Base-by-base conservation (phyloP, 2,888 invertebrate genomes). In the Unio pictorum region DNA sequence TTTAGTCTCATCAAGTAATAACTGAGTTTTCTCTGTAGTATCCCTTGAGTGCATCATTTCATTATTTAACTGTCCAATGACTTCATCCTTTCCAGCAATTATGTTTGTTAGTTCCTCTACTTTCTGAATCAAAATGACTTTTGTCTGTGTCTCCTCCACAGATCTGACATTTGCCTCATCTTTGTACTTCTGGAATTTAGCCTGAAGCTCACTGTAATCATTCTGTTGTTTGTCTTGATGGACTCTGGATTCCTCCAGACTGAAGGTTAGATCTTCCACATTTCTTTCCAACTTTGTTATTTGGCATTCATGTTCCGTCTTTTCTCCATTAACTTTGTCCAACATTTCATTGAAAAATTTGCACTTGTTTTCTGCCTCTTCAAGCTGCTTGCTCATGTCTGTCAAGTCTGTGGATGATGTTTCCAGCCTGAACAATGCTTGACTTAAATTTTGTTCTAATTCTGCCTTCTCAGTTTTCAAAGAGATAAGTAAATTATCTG, bases 351-450 rank as follows among this genome's bases (percentile, higher is more conserved):
- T 60, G 17, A 67, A 57, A 28, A 26, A 60, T 23, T 28, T 54
- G 20, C 66, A 67, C 45, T 70, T 70, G 26, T 66, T 66, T 45
- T 67, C 66, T 58, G 72, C 72, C 55, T 72, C 69, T 64, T 66
- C 61, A 18, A 67, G 28, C 28, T 64, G 59, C 34, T 64, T 20
- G 5, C 54, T 66, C 23, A 64, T 34, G 17, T 57, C 55, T 28
- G 20, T 56, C 20, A 64, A n/a, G 30, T 72, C 69, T 60, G 34
- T 61, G n/a, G 64, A 61, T 20, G 59, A 23, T 26, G 55, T 54
- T 55, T 56, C 66, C 34, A 45, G 45, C 3, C 15, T 45, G 15
- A 45, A 45, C 4, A 45, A 45, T 45, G 45, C 45, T 45, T 45
- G 45, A 15, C 3, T 15, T 4, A 45, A 15, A 15, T 15, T 1